Conservation (phyloP, 2,888 invertebrate species). For the Hydrotaea cyrtoneurina region DNA sequence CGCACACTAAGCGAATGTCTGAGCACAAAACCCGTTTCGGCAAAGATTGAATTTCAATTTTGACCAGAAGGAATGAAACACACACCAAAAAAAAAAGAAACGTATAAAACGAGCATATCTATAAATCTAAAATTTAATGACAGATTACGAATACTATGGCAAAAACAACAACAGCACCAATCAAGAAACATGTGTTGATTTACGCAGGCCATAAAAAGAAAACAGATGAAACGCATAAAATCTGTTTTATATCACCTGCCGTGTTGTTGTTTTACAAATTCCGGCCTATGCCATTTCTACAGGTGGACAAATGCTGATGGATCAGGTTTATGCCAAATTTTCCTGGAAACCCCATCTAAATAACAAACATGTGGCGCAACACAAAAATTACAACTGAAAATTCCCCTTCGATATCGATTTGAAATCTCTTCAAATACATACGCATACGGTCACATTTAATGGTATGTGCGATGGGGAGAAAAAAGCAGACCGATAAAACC, state of each 20-base stretch:
- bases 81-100: background rate
- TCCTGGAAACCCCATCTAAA: background rate
- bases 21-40: conserved; percentile 8
- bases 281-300: background rate
- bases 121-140: background rate
- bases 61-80: background rate
- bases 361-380: background rate
- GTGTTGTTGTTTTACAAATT: background rate
- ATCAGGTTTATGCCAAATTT: background rate
- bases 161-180: background rate
- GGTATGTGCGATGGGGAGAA: background rate
- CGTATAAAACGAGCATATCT: background rate
- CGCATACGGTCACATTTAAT: background rate
- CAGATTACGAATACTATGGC: background rate
- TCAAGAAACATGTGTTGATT: background rate
- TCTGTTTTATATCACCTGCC: no score
- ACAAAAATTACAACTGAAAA: no score
- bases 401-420: no score
- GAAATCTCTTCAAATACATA: background rate
- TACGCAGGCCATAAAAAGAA: background rate
- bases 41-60: background rate
- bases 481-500: background rate
- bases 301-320: background rate
- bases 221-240: no score
- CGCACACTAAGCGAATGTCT: background rate